Base-by-base conservation (phyloP, 2,888 invertebrate genomes). In the Aspidiotus destructor region DNA sequence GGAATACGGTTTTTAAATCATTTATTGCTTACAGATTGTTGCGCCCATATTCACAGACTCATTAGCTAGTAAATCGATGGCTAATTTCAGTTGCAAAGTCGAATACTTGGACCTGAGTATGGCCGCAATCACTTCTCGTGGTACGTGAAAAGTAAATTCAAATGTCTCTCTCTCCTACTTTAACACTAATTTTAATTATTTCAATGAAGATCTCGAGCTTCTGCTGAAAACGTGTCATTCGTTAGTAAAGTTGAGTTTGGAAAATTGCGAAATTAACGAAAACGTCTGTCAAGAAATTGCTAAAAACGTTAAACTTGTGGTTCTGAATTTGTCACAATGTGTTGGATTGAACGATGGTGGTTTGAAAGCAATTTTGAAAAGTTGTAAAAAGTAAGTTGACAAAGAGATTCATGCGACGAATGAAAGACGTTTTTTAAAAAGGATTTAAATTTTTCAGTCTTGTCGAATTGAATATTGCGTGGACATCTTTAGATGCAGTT, bases 301-400 rank as follows among this genome's bases (percentile, higher is more conserved):
- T 72, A 75, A 82, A 75, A 89, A 85, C 76, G 76, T 75, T 60
- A 79, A 85, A 58, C 77, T 95, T 72, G 89, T 91, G 77, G 85
- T 88, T 0, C 80, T 95, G 17, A 94, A 95, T 79, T 78, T 94
- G 75, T 84, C 90, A 0, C 90, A 92, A 89, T 86, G 86, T 28
- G 82, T 81, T 65, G 92, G 90, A 0, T 76, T 94, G 8, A 82
- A 84, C 15, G 78, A 82, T 0, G 78, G 81, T 67, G 87, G 88
- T 28, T 75, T 93, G 0, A 79, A 80, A 11, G 77, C 80, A 65
- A 80, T 93, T 74, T 76, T 87, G 65, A 77, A 61, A 13, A 69
- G 68, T 54, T 73, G 72, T 67, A 57, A 68, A 48, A 70, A 71
- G 71, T 71, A 69, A 64, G 67, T 72, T 65, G 55, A 13, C 17